Evolutionary conservation across 2,888 invertebrate genomes (phyloP).

Genomic region (Epinotia bilunana): DNA sequence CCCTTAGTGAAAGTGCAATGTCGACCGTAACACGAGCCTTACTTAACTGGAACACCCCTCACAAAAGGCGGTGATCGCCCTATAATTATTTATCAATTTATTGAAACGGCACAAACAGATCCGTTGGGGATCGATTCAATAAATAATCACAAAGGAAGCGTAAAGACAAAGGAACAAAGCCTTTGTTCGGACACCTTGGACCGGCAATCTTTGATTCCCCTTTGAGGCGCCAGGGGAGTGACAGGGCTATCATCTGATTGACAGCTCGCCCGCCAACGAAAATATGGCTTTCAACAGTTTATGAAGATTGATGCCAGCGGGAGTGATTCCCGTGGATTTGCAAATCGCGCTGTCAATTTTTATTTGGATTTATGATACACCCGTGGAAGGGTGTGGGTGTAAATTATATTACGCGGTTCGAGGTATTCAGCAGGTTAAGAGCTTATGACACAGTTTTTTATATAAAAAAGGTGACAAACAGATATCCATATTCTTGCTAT

Average conservation of each 20-base stretch:
- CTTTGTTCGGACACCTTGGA: conserved; percentile 44
- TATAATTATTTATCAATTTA: conserved; percentile 43
- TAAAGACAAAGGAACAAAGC: conserved; percentile 47
- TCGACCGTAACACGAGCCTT: background rate
- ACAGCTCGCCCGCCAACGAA: conserved; percentile 72
- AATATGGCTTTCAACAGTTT: conserved; percentile 75
- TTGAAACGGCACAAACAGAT: conserved; percentile 38
- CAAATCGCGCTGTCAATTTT: conserved; percentile 57
- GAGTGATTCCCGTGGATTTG: conserved; percentile 57
- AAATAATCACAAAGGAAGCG: conserved; percentile 48
- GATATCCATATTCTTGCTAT: too few relatives aligned
- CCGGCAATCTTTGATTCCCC: conserved; percentile 41
- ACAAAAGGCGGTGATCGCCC: conserved; percentile 9
- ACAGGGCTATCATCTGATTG: conserved; percentile 68
- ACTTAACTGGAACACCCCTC: conserved; percentile 2
- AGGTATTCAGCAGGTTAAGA: background rate
- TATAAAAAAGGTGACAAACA: background rate
- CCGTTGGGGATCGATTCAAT: conserved; percentile 45
- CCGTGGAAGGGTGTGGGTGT: conserved; percentile 31
- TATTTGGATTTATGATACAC: conserved; percentile 48
- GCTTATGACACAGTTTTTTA: background rate
- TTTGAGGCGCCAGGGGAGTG: conserved; percentile 48
- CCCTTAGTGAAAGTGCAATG: background rate
- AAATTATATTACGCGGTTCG: conserved; percentile 1
- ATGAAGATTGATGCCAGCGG: conserved; percentile 76